Evolutionary conservation across 2,888 invertebrate genomes (phyloP), one percentile per base, ranked within the genome.

Genomic region (Synergus gifuensis): DNA sequence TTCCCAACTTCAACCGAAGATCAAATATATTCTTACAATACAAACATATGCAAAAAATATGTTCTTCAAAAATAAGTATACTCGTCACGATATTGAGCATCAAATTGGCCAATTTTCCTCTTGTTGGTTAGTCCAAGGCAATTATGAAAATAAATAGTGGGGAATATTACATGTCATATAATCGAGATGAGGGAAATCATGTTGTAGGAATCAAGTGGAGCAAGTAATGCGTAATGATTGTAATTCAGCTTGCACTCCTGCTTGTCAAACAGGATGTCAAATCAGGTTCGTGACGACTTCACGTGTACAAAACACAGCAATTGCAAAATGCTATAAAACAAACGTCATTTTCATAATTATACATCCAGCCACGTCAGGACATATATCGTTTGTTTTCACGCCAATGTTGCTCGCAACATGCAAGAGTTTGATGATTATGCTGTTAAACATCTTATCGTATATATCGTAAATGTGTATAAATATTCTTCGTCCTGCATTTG

Each of bases 281-380:
- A 69, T 49, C 69, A 36, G 28, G 28, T 69, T 69, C 54, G 69
- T 63, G 81, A 76, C 78, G 79, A 73, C 76, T 62, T 69, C 54
- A 76, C 58, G 46, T 66, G 63, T 42, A 58, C 11, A 69, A 46
- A 46, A 49, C 44, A 46, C 14, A 69, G 16, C 46, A 3, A 73
- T 49, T 58, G 66, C 67, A 62, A 80, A 78, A 78, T 79, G 78
- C 78, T 81, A 79, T 83, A 84, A 84, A 87, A 82, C 79, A 87
- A 88, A 87, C 85, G 85, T 83, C 83, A 88, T 88, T 88, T 88
- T 87, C 86, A 85, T 89, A 88, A 89, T 89, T 88, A 87, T 82
- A 83, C 80, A 79, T 81, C 42, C 79, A 16, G 77, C 67, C 49
- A 69, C 63, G 78, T 46, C 22, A 49, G 54, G 66, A 73, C 49